phyloP scores from a whole-genome alignment of 2,113 vertebrate species.

The Nerophis lumbriciformis region DNA sequence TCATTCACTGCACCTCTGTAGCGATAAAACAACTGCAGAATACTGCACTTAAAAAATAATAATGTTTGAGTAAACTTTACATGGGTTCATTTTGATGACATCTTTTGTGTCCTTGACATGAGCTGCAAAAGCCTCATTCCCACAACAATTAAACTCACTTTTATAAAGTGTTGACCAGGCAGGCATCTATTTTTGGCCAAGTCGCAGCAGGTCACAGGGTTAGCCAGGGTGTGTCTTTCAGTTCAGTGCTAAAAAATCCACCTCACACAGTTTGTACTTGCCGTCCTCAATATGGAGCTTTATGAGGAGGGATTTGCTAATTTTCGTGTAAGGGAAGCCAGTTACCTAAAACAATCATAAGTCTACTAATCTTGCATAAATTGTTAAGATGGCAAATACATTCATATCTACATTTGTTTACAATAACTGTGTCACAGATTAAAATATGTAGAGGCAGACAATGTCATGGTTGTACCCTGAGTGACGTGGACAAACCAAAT shows the following conservation, averaged over 20 bases:
- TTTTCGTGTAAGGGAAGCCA: slow-evolving; percentile 1
- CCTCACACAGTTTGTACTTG: slow-evolving; percentile 31
- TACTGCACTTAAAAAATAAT: no score
- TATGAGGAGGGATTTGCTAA: not conserved
- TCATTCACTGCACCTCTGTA: no score
- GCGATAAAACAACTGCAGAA: no score
- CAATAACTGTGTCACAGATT: no score
- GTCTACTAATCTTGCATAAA: no score
- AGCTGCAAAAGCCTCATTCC: not conserved
- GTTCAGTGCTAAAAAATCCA: slow-evolving; percentile 28
- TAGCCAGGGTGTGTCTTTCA: slow-evolving; percentile 57
- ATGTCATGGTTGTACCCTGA: slow-evolving; percentile 9
- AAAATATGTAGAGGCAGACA: slow-evolving; percentile 7
- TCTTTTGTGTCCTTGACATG: not conserved
- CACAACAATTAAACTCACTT: slow-evolving; percentile 16
- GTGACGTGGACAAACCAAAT: slow-evolving; percentile 20
- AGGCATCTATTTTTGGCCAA: slow-evolving; percentile 59
- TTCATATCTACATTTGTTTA: no score
- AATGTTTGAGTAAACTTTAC: not conserved
- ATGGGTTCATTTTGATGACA: no score
- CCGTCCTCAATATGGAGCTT: slow-evolving; percentile 1
- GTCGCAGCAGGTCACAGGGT: slow-evolving; percentile 39
- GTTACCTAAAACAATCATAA: no score
- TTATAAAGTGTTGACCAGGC: slow-evolving; percentile 46
- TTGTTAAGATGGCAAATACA: no score